Evolutionary conservation across 2,113 vertebrate species (phyloP), one percentile per base, ranked within the genome.

Genomic region (Thunnus thynnus): DNA sequence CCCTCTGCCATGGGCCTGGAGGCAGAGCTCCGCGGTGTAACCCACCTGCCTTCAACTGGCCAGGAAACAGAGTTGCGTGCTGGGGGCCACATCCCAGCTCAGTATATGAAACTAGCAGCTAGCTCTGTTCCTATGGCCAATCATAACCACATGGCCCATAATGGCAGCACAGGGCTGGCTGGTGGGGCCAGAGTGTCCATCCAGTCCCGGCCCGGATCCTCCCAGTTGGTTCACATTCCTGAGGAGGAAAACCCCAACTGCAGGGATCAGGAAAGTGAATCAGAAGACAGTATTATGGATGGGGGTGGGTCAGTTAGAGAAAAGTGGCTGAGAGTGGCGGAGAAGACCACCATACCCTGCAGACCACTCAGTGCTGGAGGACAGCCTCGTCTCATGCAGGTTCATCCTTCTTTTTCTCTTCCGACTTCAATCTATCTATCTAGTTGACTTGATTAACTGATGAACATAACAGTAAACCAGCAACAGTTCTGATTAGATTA

Each of bases 181-280:
- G 96, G 95, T 0, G 97, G 96, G 6, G 94, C 96, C 0, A 94
- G 97, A 47, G 97, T 98, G 54, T 97, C 96, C 58, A 96, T 98
- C 79, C 97, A 98, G 62, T 95, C 97, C 25, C 95, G 98, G 16
- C 97, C 97, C 4, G 97, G 97, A n/a, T 99, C 97, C 11, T 99
- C 98, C 1, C 98, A 98, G 86, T 85, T 99, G n/a, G 98, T 99
- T 20, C 98, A 99, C 79, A 99, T 99, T 88, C 98, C 98, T 0
- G 98, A 99, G 80, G 98, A 99, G 91, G 95, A 93, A 25, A 88
- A 94, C 54, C 55, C 81, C 48, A 72, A 57, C 86, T 13, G 77
- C 78, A 90, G 76, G 83, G 90, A 99, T 95, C 22, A 97, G 96
- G 72, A 99, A 96, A 93, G 92, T 18, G 92, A 93, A 70, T 94